Evolutionary conservation across 2,797 vertebrate species (phyloP).

Genomic region (Aselliscus stoliczkanus): DNA sequence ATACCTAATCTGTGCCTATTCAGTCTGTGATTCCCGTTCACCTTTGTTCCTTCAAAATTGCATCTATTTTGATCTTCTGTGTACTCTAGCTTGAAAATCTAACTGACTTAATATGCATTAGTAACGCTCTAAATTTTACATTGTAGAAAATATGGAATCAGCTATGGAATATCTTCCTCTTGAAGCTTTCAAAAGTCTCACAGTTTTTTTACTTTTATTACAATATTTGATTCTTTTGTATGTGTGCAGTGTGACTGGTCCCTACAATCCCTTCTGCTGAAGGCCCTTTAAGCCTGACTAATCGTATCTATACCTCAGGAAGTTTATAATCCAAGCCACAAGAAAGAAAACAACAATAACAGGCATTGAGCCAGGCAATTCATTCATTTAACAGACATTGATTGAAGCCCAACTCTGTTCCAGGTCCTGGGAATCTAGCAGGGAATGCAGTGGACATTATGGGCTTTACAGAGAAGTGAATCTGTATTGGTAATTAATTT

Average conservation of each 20-base stretch:
- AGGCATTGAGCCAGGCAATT: background rate
- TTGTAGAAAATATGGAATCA: background rate
- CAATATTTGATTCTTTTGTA: background rate
- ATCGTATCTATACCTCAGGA: background rate
- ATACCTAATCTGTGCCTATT: background rate
- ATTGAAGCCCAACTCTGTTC: background rate
- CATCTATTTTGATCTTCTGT: conserved; percentile 12
- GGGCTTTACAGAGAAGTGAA: background rate
- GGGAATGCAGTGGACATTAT: background rate
- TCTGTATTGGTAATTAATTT: background rate
- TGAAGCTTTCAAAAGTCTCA: conserved; percentile 2
- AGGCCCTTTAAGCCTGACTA: background rate
- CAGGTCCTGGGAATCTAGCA: background rate
- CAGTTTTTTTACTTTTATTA: conserved; percentile 11
- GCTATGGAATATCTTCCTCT: background rate
- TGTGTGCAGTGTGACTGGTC: background rate
- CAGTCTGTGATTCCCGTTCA: background rate
- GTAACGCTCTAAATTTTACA: background rate
- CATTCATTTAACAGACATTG: background rate
- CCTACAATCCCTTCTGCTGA: background rate
- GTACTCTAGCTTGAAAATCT: background rate
- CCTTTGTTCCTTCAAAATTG: conserved; percentile 17
- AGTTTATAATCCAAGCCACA: background rate
- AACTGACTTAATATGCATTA: conserved; percentile 2
- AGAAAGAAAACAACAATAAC: background rate